Evolutionary conservation across 2,797 vertebrate genomes (phyloP).

Genomic region (Coendou prehensilis): DNA sequence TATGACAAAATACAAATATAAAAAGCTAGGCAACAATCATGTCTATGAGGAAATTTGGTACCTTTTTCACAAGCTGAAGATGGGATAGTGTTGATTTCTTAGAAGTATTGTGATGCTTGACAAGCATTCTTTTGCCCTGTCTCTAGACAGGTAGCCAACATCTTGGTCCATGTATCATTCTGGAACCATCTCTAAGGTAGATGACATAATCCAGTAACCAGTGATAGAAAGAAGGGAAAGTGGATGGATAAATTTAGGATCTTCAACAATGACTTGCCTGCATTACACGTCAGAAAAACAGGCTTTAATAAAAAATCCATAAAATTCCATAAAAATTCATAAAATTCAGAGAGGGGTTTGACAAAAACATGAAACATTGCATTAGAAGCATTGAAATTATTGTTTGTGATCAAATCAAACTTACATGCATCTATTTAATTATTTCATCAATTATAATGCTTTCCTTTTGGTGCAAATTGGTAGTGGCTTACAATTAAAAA

Average conservation of each 20-base stretch:
- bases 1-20: background rate
- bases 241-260: background rate
- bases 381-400: background rate
- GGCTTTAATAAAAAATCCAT: background rate
- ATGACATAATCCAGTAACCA: background rate
- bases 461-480: background rate
- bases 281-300: background rate
- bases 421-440: background rate
- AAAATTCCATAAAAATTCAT: background rate
- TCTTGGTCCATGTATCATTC: background rate
- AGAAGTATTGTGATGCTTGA: background rate
- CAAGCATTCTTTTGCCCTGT: background rate
- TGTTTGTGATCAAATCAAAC: conserved; percentile 35
- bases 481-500: conserved; percentile 4
- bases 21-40: background rate
- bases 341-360: background rate
- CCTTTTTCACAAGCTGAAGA: background rate
- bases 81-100: background rate
- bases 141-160: background rate
- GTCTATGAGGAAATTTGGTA: background rate
- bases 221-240: background rate
- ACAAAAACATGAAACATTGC: background rate
- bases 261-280: background rate
- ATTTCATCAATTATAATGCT: background rate
- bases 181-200: background rate